Conservation (phyloP, 2,113 vertebrate genomes). For the Sclerurus mexicanus region DNA sequence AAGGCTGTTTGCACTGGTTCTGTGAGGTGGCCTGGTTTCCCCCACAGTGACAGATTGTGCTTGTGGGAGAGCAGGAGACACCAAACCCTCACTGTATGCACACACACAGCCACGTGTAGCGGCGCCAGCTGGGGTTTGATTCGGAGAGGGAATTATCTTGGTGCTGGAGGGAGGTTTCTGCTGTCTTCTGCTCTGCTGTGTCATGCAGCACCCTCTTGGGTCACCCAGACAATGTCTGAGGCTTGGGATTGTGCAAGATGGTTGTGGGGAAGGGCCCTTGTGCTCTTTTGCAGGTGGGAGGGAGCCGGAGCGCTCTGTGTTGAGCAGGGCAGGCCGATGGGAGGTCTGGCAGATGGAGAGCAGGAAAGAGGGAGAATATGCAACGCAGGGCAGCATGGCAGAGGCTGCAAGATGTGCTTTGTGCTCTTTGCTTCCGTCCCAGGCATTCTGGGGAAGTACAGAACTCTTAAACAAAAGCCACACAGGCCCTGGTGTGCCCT, state of each 20-base stretch:
- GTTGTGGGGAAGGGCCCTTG: neutral
- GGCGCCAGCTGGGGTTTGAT: neutral
- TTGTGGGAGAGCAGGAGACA: neutral
- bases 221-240: neutral
- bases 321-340: neutral
- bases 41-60: neutral
- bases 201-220: neutral
- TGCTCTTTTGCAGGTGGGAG: neutral
- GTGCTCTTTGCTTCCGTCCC: neutral
- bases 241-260: neutral
- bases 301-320: fast-evolving
- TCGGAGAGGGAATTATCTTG: neutral
- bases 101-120: too few relatives aligned
- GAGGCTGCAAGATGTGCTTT: neutral
- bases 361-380: neutral
- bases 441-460: neutral
- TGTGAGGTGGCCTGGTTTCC: neutral
- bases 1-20: neutral
- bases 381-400: neutral
- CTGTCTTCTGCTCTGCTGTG: neutral
- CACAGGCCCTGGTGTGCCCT: neutral
- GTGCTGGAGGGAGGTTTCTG: neutral
- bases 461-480: neutral
- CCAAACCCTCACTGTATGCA: neutral
- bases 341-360: neutral